Evolutionary conservation across 2,888 invertebrate species (phyloP), one percentile per base, ranked within the genome.

Genomic region (Agrotis ipsilon): DNA sequence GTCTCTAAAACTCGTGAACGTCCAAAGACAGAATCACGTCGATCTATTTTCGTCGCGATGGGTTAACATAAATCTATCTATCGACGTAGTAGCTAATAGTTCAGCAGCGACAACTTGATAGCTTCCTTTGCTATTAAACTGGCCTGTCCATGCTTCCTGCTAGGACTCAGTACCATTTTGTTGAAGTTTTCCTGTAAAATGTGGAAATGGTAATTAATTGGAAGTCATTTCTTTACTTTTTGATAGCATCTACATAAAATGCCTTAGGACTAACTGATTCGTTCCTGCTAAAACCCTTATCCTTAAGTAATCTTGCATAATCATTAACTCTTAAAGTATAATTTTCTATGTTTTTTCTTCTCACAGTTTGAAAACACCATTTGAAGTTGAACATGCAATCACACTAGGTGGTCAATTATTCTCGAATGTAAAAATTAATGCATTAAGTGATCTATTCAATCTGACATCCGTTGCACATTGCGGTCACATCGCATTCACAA

Each of bases 71-170:
- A 94, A 94, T 94, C 92, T 90, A 89, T 93, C 92, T 90, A 89
- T 91, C 91, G 90, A 91, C 91, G 90, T 88, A 87, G 89, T 90
- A 88, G 85, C 88, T 92, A 91, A 94, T 93, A 92, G 91, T 86
- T 83, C 86, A 87, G 83, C 87, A 90, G 87, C 89, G 95, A 95
- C 94, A 94, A 93, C 88, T 95, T 95, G 93, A 95, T 95, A 92
- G 94, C 92, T 94, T 95, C 94, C 94, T 92, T 89, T 90, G 86
- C 89, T 91, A 88, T 90, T 91, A 90, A 91, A 89, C 85, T 83
- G 84, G 81, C 85, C 84, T 84, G 83, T 84, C 86, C 83, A 67
- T 85, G 82, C 79, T 88, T 89, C 90, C 89, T 89, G 86, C 79
- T 86, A 78, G 65, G 80, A 74, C 81, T 82, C 84, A 86, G 81